A percentile compares a stretch with the other conserved stretches of the same genome.
These are phyloP conservation scores for Eospalax fontanierii DNA, from an alignment of 2,797 vertebrate species.

Conservation along the genomic window DNA sequence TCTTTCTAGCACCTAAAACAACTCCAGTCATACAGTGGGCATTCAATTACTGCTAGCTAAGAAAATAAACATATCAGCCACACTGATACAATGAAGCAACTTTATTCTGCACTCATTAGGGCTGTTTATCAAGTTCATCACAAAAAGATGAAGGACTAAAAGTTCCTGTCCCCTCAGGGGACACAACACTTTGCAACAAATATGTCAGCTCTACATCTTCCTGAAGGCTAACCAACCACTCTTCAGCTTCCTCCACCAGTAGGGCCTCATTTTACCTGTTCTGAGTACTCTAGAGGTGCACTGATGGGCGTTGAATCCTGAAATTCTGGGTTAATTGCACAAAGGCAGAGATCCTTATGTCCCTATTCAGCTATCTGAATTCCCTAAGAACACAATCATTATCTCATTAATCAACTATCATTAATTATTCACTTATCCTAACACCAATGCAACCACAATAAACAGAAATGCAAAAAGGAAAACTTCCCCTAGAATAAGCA, in stretches of 20 bases:
- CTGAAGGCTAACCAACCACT: conserved; percentile 19
- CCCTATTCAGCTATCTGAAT: not conserved
- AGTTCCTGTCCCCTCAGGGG: not conserved
- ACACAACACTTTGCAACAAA: not conserved
- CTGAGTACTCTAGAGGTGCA: not conserved
- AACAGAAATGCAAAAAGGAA: conserved; percentile 51
- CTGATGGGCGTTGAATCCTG: conserved; percentile 23
- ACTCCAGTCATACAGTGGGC: not conserved
- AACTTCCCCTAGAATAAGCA: not conserved
- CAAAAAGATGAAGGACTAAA: conserved; percentile 3
- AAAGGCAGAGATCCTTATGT: not conserved
- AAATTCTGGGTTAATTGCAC: not conserved
- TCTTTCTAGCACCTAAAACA: not conserved
- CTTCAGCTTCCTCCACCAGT: not conserved
- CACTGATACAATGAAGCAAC: conserved; percentile 24
- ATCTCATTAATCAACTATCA: conserved; percentile 67
- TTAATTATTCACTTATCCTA: conserved; percentile 66
- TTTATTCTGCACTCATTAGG: not conserved
- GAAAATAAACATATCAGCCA: conserved; percentile 27
- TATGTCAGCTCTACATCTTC: not conserved
- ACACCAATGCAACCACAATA: conserved; percentile 35
- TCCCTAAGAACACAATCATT: conserved; percentile 51
- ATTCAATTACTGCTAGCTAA: not conserved
- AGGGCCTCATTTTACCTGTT: conserved; percentile 28
- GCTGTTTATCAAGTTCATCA: not conserved